Conservation (phyloP, 2,113 vertebrate genomes). For the Carlito syrichta region DNA sequence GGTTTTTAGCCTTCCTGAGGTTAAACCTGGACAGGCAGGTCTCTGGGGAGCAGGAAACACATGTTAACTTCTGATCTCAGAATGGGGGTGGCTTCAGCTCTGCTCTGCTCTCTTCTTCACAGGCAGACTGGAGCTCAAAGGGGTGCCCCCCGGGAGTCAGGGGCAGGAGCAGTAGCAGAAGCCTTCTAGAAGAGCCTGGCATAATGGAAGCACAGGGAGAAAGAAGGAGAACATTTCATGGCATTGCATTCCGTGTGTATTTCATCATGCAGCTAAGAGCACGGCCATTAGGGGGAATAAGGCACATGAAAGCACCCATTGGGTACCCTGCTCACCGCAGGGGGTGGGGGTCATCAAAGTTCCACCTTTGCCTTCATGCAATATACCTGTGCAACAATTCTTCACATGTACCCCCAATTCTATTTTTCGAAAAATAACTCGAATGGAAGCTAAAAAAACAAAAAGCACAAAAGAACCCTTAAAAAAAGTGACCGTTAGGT, state of each 20-base stretch:
- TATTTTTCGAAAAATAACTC: too few relatives aligned
- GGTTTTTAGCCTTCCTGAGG: neutral
- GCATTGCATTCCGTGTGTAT: neutral
- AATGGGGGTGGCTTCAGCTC: neutral
- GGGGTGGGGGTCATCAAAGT: too few relatives aligned
- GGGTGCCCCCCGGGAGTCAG: neutral
- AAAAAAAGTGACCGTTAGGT: neutral
- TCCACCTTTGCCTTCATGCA: too few relatives aligned
- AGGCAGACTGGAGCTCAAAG: neutral
- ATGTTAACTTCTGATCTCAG: neutral
- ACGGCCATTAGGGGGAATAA: neutral
- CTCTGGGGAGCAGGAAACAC: neutral
- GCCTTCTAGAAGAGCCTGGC: neutral
- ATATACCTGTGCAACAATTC: too few relatives aligned
- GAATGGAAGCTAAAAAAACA: too few relatives aligned
- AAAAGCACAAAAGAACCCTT: too few relatives aligned
- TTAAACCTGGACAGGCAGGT: neutral
- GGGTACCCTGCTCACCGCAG: too few relatives aligned
- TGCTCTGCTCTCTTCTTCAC: neutral
- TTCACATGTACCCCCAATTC: too few relatives aligned
- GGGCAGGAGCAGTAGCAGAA: neutral
- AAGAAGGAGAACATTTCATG: neutral
- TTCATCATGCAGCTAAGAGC: neutral
- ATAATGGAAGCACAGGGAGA: neutral
- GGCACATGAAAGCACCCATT: too few relatives aligned